Evolutionary conservation across 2,888 invertebrate species (phyloP).

Genomic region (Acronicta leporina): DNA sequence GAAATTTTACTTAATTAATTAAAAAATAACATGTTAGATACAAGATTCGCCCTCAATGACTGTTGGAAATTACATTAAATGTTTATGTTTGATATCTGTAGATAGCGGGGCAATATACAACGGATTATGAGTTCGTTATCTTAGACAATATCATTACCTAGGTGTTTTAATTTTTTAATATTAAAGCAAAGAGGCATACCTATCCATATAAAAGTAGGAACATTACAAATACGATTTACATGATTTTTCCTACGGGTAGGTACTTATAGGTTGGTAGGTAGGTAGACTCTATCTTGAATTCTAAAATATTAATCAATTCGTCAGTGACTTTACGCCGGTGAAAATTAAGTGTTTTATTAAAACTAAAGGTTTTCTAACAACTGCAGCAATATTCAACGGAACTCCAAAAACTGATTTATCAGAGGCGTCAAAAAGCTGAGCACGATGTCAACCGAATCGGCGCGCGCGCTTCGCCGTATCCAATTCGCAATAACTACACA

Average conservation of each 20-base stretch:
- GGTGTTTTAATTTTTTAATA: conserved; percentile 52
- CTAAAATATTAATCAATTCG: neutral
- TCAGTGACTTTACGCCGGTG: too few relatives aligned
- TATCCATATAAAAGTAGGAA: neutral
- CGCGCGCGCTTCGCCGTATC: conserved; percentile 42
- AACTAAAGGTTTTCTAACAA: conserved; percentile 1
- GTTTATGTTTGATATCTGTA: conserved; percentile 68
- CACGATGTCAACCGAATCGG: conserved; percentile 64
- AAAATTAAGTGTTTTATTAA: neutral
- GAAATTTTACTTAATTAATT: conserved; percentile 6
- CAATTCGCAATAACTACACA: conserved; percentile 59
- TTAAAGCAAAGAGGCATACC: conserved; percentile 34
- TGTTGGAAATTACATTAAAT: conserved; percentile 61
- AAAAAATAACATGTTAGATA: conserved; percentile 5
- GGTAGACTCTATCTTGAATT: too few relatives aligned
- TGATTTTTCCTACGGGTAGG: neutral
- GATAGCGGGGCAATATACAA: conserved; percentile 77
- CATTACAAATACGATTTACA: neutral
- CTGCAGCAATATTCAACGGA: conserved; percentile 19
- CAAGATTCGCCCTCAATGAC: conserved; percentile 41
- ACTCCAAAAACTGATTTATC: conserved; percentile 58
- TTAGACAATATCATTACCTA: conserved; percentile 61
- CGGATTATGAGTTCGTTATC: conserved; percentile 75
- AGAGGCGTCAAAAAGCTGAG: conserved; percentile 66
- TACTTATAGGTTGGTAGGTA: too few relatives aligned